Evolutionary conservation across 2,888 invertebrate genomes (phyloP), one percentile per base, ranked within the genome.

Genomic region (Cheilosia grossa): DNA sequence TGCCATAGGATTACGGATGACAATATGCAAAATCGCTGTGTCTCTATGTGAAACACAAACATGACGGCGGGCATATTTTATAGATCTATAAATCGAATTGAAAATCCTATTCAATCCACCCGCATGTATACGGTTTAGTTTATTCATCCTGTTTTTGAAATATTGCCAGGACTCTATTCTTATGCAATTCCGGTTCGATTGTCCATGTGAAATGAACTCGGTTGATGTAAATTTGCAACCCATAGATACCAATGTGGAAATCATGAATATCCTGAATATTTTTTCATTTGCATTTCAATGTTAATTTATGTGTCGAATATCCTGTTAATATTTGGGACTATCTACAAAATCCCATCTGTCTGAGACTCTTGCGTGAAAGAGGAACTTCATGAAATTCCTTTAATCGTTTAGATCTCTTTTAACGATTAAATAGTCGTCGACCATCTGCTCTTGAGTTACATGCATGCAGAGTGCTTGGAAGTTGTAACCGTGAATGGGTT

Each of bases 371-470:
- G 30, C 70, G 27, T 59, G 44, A 27, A 1, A 44, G 53, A 51
- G 42, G 59, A 72, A 61, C 72, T 77, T 49, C 59, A 72, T 82
- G 61, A 78, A 82, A 72, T 72, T 72, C 30, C 78, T 74, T 78
- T 24, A 82, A 74, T 78, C 72, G 61, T 5, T 61, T 78, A 47
- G 40, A 61, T 82, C 44, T 47, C 51, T 37, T 59, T 64, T 30
- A 58, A 19, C 27, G 58, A 37, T 42, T 51, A 15, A 2, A 30
- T 33, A 44, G 24, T 69, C 53, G 47, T 75, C 64, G 56, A 64
- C 42, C 77, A 75, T 82, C 81, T 82, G 81, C 61, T 81, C 49
- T 51, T 75, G 81, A 63, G 21, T 75, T 81, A 75, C 75, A 81
- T 63, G 74, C 54, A 42, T 30, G 30, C 10, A 44, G 27, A 69